Conservation (phyloP, 2,888 invertebrate species). For the Unio delphinus region DNA sequence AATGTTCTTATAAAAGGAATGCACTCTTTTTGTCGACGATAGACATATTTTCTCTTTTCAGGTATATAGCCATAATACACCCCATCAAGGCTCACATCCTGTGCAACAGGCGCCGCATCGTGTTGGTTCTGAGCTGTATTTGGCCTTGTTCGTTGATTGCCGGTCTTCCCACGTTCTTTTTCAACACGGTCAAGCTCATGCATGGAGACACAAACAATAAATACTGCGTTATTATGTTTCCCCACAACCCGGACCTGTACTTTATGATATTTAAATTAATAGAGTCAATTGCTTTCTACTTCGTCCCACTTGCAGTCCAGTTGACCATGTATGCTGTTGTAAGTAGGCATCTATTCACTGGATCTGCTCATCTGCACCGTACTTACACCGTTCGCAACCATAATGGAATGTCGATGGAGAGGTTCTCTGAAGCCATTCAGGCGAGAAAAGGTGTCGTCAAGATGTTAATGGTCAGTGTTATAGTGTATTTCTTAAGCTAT, state of each 20-base stretch:
- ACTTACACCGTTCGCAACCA: slow-evolving; percentile 45
- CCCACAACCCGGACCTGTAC: slow-evolving; percentile 45
- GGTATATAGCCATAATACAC: slow-evolving; percentile 71
- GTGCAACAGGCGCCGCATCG: slow-evolving; percentile 66
- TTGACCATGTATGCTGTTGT: slow-evolving; percentile 67
- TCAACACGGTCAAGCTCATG: slow-evolving; percentile 55
- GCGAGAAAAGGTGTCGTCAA: slow-evolving; percentile 70
- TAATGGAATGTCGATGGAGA: slow-evolving; percentile 47
- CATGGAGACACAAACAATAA: slow-evolving; percentile 40
- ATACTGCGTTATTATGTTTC: slow-evolving; percentile 66
- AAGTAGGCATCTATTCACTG: slow-evolving; percentile 64
- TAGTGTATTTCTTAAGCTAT: slow-evolving; percentile 73
- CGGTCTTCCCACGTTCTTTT: slow-evolving; percentile 67
- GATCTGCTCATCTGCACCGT: slow-evolving; percentile 58
- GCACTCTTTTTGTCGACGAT: neutral
- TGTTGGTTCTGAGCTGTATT: slow-evolving; percentile 63
- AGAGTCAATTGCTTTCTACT: slow-evolving; percentile 69
- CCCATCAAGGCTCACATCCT: slow-evolving; percentile 71
- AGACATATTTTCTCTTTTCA: slow-evolving; percentile 38
- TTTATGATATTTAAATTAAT: slow-evolving; percentile 62
- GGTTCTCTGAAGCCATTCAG: slow-evolving; percentile 60
- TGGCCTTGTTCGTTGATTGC: slow-evolving; percentile 68
- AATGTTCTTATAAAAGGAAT: too few species aligned
- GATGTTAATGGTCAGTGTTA: slow-evolving; percentile 72
- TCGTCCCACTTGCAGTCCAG: slow-evolving; percentile 68